Evolutionary conservation across 1,140 invertebrate species (phyloP).

Genomic region (Trichomalopsis sarcophagae): DNA sequence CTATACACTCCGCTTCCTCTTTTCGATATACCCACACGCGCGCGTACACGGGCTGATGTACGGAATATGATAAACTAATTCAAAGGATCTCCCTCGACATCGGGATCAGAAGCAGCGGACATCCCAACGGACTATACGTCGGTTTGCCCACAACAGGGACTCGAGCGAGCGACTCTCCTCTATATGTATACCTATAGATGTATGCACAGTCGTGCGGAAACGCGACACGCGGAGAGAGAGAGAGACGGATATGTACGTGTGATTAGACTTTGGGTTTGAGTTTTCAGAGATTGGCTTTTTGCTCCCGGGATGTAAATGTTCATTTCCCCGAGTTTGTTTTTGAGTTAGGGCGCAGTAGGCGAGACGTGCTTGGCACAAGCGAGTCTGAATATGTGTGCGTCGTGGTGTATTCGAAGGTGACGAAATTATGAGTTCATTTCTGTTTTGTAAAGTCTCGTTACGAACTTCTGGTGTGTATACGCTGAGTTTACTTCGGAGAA

Average conservation of each 20-base stretch:
- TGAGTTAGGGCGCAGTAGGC: not conserved
- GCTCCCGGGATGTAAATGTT: not conserved
- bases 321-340: not conserved
- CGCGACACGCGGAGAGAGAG: not conserved
- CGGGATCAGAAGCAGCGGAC: constrained; percentile 15
- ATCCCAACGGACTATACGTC: not conserved
- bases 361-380: not conserved
- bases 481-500: too few species aligned
- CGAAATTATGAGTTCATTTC: not conserved
- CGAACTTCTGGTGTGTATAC: not conserved
- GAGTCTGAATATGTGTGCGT: not conserved
- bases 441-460: not conserved
- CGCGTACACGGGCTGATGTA: not conserved
- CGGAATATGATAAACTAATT: constrained; percentile 47
- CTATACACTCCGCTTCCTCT: not conserved
- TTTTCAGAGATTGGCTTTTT: constrained; percentile 34
- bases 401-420: not conserved
- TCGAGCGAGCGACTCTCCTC: too few species aligned
- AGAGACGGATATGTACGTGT: not conserved
- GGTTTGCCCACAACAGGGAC: constrained; percentile 19
- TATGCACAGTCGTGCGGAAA: not conserved
- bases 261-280: constrained; percentile 28
- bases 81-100: constrained; percentile 25
- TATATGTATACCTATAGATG: too few species aligned
- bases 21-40: not conserved